Conservation (phyloP, 1,140 invertebrate species). For the Apis laboriosa region DNA sequence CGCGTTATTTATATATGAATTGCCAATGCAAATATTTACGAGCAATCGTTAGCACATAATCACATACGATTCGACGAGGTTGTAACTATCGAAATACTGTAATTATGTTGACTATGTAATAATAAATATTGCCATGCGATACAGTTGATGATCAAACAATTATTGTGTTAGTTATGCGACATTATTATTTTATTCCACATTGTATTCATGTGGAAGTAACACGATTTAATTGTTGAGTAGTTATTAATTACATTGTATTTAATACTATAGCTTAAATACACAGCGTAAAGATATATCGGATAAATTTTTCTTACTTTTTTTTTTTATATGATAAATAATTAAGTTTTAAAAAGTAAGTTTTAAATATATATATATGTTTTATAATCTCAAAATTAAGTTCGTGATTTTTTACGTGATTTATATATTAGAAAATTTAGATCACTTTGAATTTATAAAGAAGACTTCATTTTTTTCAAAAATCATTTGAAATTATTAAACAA, state of each 20-base stretch:
- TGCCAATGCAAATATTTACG: constrained; percentile 27
- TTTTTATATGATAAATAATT: background rate
- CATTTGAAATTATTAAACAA: no score
- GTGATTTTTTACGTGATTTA: background rate
- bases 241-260: background rate
- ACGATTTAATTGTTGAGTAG: background rate
- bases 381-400: background rate
- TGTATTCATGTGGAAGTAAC: background rate
- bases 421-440: background rate
- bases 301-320: background rate
- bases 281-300: background rate
- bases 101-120: background rate
- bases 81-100: background rate
- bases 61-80: constrained; percentile 5
- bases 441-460: background rate
- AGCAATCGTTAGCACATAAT: constrained; percentile 17
- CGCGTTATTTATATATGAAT: background rate
- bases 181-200: constrained; percentile 28
- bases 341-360: background rate
- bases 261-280: background rate
- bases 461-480: background rate
- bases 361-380: background rate
- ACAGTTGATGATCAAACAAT: constrained; percentile 17
- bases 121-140: background rate
- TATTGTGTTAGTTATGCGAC: background rate